phyloP scores from a whole-genome alignment of 2,113 vertebrate genomes.

The Rhinogobius similis region DNA sequence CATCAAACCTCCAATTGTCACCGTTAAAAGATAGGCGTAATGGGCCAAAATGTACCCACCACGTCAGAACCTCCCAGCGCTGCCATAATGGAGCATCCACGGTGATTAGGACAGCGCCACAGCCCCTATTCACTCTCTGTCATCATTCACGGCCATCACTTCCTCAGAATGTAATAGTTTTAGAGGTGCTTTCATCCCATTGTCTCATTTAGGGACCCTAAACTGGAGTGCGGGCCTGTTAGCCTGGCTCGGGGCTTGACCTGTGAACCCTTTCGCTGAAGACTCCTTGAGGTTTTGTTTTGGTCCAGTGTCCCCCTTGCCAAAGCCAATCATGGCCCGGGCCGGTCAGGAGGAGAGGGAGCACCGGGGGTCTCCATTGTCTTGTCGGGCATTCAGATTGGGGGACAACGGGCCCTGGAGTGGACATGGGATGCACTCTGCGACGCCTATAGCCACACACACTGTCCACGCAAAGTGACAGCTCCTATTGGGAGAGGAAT shows the following conservation, averaged over 20 bases:
- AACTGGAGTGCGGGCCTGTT: slow-evolving; percentile 76
- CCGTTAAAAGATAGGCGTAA: slow-evolving; percentile 57
- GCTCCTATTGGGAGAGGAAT: slow-evolving; percentile 84
- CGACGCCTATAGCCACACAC: slow-evolving; percentile 60
- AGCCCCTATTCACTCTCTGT: slow-evolving; percentile 82
- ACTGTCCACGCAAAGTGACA: slow-evolving; percentile 80
- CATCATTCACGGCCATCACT: slow-evolving; percentile 84
- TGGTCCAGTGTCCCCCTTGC: slow-evolving; percentile 75
- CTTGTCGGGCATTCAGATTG: slow-evolving; percentile 80
- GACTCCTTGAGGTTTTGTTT: slow-evolving; percentile 79
- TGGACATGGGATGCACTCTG: slow-evolving; percentile 80
- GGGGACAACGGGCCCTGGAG: slow-evolving; percentile 78
- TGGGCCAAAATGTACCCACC: slow-evolving; percentile 65
- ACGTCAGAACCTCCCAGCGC: slow-evolving; percentile 69
- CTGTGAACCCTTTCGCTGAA: slow-evolving; percentile 70
- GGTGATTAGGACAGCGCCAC: slow-evolving; percentile 76
- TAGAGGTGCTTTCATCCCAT: slow-evolving; percentile 86
- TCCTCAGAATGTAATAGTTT: slow-evolving; percentile 87
- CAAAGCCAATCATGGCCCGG: slow-evolving; percentile 80
- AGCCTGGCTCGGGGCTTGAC: slow-evolving; percentile 72
- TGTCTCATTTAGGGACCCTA: slow-evolving; percentile 79
- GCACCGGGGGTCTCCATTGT: slow-evolving; percentile 80
- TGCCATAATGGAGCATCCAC: slow-evolving; percentile 78
- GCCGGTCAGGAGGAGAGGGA: slow-evolving; percentile 74
- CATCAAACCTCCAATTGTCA: slow-evolving; percentile 62